Conservation (phyloP, 2,888 invertebrate genomes). For the Drosophila anomalata region DNA sequence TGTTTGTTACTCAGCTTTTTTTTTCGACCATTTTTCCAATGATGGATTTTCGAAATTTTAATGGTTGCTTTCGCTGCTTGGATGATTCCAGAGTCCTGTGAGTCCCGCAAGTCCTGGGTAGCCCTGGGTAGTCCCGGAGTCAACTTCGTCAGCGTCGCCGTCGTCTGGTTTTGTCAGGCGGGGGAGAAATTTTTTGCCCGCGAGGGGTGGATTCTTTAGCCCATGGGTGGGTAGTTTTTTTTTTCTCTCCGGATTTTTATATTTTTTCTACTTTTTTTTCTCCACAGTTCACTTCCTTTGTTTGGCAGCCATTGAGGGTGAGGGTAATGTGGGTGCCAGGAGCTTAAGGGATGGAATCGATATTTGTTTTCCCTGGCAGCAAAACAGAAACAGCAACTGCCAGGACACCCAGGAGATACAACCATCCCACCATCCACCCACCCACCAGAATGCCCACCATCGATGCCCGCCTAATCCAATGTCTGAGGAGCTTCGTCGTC, state of each 20-base stretch:
- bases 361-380: constrained; percentile 71
- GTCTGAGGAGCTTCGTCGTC: constrained; percentile 65
- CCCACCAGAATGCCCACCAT: constrained; percentile 27
- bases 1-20: constrained; percentile 47
- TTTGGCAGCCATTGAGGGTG: constrained; percentile 77
- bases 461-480: constrained; percentile 73
- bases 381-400: constrained; percentile 57
- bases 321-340: constrained; percentile 62
- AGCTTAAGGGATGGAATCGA: constrained; percentile 79
- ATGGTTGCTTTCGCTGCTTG: constrained; percentile 81
- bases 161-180: constrained; percentile 67
- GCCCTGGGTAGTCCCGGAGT: constrained; percentile 30
- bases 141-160: constrained; percentile 42
- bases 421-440: constrained; percentile 1
- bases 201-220: constrained; percentile 35
- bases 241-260: constrained; percentile 47
- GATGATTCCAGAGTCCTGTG: constrained; percentile 76
- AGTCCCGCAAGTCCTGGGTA: constrained; percentile 29
- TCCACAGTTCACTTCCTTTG: constrained; percentile 73
- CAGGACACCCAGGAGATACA: constrained; percentile 27
- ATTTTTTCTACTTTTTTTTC: constrained; percentile 44
- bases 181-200: constrained; percentile 18
- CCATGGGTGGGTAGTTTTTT: constrained; percentile 71
- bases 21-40: constrained; percentile 81
- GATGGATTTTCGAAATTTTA: constrained; percentile 83